phyloP scores from a whole-genome alignment of 1,140 invertebrate genomes.

The Heliconius eleuchia region DNA sequence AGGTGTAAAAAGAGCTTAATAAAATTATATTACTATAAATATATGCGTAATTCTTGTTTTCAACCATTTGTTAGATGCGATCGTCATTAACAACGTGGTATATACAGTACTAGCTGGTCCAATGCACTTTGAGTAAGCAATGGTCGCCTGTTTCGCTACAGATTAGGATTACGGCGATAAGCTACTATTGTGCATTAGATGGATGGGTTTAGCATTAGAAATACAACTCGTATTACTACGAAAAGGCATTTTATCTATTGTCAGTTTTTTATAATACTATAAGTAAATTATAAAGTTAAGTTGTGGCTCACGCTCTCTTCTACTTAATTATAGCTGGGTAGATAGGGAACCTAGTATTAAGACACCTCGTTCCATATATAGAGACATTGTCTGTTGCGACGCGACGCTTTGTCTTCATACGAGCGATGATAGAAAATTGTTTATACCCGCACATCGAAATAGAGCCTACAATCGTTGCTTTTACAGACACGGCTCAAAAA shows the following conservation, averaged over 20 bases:
- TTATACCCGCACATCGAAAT: too few species aligned
- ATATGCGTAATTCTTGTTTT: background rate
- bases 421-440: too few species aligned
- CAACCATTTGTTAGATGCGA: background rate
- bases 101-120: background rate
- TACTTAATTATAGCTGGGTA: background rate
- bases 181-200: slow-evolving; percentile 3
- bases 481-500: too few species aligned
- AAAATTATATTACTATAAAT: background rate
- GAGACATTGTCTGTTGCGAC: too few species aligned
- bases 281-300: too few species aligned
- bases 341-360: too few species aligned
- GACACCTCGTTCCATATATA: too few species aligned
- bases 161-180: slow-evolving; percentile 8
- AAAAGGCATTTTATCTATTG: background rate
- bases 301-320: too few species aligned
- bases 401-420: too few species aligned
- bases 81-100: background rate
- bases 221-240: background rate
- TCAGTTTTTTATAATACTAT: too few species aligned
- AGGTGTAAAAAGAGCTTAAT: background rate
- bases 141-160: slow-evolving; percentile 3
- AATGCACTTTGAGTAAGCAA: slow-evolving; percentile 6
- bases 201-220: background rate
- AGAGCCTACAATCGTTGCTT: too few species aligned